Evolutionary conservation across 2,797 vertebrate species (phyloP).

Genomic region (Rhinogobio ventralis): DNA sequence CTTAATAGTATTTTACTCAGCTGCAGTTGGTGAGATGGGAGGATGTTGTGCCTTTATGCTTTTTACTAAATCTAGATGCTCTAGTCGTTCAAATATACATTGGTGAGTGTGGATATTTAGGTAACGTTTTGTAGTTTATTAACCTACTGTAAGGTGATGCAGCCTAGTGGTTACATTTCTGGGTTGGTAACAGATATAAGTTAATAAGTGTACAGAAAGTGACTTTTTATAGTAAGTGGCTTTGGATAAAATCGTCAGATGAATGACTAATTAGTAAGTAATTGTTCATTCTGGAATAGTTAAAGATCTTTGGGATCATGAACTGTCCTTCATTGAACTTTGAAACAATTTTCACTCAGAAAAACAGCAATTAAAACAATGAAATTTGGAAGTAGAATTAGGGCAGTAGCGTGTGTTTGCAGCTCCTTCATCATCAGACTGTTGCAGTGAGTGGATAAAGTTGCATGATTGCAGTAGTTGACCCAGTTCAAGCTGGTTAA

Average conservation of each 20-base stretch:
- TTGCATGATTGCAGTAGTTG: slow-evolving; percentile 16
- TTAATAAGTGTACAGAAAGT: background rate
- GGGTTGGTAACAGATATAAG: background rate
- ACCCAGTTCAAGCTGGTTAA: slow-evolving; percentile 20
- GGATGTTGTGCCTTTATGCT: background rate
- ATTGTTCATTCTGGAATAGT: background rate
- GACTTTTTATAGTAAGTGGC: background rate
- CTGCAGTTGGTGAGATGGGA: background rate
- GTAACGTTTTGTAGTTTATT: background rate
- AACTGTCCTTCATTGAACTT: background rate
- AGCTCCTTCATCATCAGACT: background rate
- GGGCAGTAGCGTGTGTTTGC: background rate
- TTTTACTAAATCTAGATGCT: background rate
- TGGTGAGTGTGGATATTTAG: background rate
- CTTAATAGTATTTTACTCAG: slow-evolving; percentile 1
- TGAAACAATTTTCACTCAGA: background rate
- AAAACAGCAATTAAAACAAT: background rate
- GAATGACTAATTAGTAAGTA: background rate
- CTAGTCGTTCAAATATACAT: background rate
- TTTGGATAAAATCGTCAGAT: background rate
- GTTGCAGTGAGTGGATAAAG: background rate
- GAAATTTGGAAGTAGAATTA: too few species aligned
- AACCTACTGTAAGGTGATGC: background rate
- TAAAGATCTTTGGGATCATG: background rate
- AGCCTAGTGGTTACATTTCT: background rate